These are phyloP conservation scores for Physeter macrocephalus DNA, from an alignment of 2,113 vertebrate genomes.

Conservation along the genomic window DNA sequence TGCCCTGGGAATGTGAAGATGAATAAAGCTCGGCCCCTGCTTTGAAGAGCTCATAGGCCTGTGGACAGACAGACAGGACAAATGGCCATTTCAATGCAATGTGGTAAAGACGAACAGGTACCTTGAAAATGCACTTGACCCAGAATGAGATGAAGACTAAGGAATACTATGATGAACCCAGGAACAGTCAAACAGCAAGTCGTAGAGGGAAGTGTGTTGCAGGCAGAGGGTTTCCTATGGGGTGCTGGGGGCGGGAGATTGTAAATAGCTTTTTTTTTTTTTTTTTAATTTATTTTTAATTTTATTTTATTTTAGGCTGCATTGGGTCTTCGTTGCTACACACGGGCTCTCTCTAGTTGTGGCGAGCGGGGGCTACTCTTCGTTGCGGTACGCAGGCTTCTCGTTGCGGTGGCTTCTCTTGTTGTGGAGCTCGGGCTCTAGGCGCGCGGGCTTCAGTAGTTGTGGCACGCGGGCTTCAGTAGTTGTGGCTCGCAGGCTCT, in stretches of 20 bases:
- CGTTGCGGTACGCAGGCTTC: too few relatives aligned
- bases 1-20: background rate
- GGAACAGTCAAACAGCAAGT: background rate
- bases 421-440: too few relatives aligned
- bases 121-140: background rate
- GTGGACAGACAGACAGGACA: background rate
- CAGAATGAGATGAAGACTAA: background rate
- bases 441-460: too few relatives aligned
- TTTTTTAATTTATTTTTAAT: too few relatives aligned
- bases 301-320: too few relatives aligned
- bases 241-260: fast-evolving
- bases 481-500: too few relatives aligned
- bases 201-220: fast-evolving
- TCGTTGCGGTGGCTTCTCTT: too few relatives aligned
- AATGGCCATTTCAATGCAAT: background rate
- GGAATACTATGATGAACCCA: fast-evolving
- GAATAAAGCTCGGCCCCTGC: background rate
- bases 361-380: too few relatives aligned
- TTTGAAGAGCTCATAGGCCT: background rate
- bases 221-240: background rate
- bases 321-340: too few relatives aligned
- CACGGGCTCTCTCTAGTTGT: too few relatives aligned
- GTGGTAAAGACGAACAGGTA: background rate
- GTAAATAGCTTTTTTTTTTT: background rate
- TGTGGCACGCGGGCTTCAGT: too few relatives aligned